Evolutionary conservation across 2,888 invertebrate species (phyloP).

Genomic region (Onthophagus sagittarius): DNA sequence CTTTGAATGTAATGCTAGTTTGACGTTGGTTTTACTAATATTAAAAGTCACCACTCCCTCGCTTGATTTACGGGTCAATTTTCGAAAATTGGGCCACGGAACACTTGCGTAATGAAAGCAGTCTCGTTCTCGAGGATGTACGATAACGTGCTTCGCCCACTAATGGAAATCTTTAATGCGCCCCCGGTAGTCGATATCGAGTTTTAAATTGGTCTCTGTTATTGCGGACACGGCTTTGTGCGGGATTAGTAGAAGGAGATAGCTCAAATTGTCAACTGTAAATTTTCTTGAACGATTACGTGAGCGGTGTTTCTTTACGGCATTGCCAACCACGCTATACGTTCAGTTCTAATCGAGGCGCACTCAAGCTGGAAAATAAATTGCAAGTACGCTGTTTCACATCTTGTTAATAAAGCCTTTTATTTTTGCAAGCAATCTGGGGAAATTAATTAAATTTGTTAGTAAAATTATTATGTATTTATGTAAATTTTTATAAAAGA

Average conservation of each 20-base stretch:
- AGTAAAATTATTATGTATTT: too few relatives aligned
- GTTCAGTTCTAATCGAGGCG: not conserved
- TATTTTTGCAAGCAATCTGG: not conserved
- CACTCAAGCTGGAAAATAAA: not conserved
- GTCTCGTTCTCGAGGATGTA: not conserved
- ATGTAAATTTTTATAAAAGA: not conserved
- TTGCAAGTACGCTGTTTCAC: not conserved
- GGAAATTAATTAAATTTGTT: not conserved
- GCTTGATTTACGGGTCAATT: slow-evolving; percentile 15
- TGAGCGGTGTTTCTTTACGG: not conserved
- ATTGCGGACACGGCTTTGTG: not conserved
- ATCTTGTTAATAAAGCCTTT: not conserved
- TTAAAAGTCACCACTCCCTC: slow-evolving; percentile 3
- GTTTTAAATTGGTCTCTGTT: not conserved
- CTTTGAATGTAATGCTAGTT: not conserved
- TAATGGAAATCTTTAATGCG: not conserved
- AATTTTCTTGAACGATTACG: not conserved
- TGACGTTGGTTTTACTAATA: not conserved
- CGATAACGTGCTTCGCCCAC: not conserved
- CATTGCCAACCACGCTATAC: not conserved
- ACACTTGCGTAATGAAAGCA: slow-evolving; percentile 32
- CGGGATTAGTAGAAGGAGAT: not conserved
- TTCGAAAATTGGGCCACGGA: slow-evolving; percentile 28
- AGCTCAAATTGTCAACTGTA: not conserved
- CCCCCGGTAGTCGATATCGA: not conserved